Percentiles rank a stretch among this genome's conserved stretches.
phyloP scores from a whole-genome alignment of 1,140 invertebrate species.

The Eriocheir sinensis region DNA sequence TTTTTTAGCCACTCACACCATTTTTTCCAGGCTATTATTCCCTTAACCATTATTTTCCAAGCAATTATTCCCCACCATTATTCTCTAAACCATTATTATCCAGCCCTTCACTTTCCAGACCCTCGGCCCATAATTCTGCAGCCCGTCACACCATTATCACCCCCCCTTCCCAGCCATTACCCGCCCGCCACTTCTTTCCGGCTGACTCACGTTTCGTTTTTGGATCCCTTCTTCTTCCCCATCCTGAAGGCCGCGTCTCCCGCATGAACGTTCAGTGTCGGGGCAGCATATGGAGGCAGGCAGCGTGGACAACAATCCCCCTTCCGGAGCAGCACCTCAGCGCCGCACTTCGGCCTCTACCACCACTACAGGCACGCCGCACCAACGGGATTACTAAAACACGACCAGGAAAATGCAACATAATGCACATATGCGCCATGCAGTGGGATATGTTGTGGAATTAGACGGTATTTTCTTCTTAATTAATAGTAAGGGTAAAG shows the following conservation, averaged over 20 bases:
- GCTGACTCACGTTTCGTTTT: constrained; percentile 48
- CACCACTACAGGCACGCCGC: not conserved
- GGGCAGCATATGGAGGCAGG: constrained; percentile 52
- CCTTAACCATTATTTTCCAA: not conserved
- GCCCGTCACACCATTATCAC: not conserved
- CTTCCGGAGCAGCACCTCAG: not conserved
- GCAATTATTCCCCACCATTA: not conserved
- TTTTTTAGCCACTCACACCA: too few relatives aligned
- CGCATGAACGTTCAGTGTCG: constrained; percentile 24
- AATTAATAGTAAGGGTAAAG: too few relatives aligned
- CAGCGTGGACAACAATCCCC: constrained; percentile 30
- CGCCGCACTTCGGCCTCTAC: not conserved
- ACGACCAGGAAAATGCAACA: not conserved
- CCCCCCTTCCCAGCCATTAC: not conserved
- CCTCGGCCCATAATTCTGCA: not conserved
- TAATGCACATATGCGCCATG: not conserved
- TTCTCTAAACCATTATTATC: not conserved
- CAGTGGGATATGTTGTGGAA: not conserved
- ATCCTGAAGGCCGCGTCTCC: not conserved
- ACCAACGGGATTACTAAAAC: not conserved
- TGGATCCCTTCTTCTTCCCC: constrained; percentile 68
- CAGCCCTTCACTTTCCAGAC: not conserved
- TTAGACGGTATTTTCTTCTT: too few relatives aligned
- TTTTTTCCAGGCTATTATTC: not conserved
- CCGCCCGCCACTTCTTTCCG: too few relatives aligned